Evolutionary conservation across 2,888 invertebrate genomes (phyloP), one percentile per base, ranked within the genome.

Genomic region (Gortyna flavago): DNA sequence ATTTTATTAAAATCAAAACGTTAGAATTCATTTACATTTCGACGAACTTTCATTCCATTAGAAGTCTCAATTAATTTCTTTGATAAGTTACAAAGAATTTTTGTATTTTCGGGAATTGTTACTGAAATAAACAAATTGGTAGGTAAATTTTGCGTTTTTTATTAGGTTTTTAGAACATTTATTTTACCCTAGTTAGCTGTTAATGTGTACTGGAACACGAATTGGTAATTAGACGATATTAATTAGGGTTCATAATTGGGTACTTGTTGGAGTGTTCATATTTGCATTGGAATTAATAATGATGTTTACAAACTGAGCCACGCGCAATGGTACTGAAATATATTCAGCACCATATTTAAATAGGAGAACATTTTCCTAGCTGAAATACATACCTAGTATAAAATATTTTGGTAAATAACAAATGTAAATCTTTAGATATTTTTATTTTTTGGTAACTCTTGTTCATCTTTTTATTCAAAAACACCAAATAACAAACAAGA

Each of bases 1-100:
- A 86, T 80, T 85, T 64, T 62, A 79, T 88, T 72, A 74, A 74
- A 87, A 88, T 81, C 79, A 85, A 83, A 88, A 83, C 54, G 61
- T 75, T 73, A 79, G 35, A 75, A 69, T 73, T 70, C 68, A 88
- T 85, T 87, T 87, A 77, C 73, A 80, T 85, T 82, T 74, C 68
- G 13, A 69, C 62, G 74, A 80, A 80, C 59, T 80, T 80, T 64
- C 41, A 68, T 79, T 86, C 67, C 51, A 71, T 84, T 88, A 62
- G 62, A 73, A 83, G 38, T 75, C 67, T 67, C 70, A 78, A 76
- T 77, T 77, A 78, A 81, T 78, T 88, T 79, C 72, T 72, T 85
- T 81, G 76, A 75, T 76, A 68, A 82, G 64, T 88, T 75, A 75
- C 74, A 77, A 82, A 74, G 38, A 79, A 69, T 79, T 48, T 75